Conservation (phyloP, 2,113 vertebrate species). For the Lepidothrix coronata region DNA sequence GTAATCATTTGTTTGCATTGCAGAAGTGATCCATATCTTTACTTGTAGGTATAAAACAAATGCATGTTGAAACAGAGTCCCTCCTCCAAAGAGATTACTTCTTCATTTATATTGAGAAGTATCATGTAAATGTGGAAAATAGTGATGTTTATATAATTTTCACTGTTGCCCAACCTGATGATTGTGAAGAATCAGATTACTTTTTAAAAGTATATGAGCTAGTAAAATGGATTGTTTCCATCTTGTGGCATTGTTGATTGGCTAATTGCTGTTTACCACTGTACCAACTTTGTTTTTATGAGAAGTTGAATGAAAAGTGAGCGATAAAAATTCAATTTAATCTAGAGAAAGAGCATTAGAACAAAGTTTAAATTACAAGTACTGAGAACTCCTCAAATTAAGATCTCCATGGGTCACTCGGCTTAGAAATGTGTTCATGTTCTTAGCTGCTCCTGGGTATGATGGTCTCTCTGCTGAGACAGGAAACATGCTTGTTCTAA, state of each 20-base stretch:
- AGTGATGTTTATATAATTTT: background rate
- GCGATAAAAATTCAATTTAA: background rate
- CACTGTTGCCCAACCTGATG: background rate
- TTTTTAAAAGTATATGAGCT: background rate
- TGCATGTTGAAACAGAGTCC: background rate
- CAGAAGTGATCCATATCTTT: background rate
- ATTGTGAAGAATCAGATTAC: background rate
- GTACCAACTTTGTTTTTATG: background rate
- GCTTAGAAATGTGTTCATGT: background rate
- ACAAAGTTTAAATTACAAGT: background rate
- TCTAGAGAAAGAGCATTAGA: background rate
- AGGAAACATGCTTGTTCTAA: background rate
- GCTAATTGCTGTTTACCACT: constrained; percentile 3
- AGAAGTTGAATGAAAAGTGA: background rate
- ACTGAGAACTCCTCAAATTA: background rate
- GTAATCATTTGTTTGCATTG: background rate
- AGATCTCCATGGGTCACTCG: background rate
- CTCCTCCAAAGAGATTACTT: background rate
- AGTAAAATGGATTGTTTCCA: constrained; percentile 3
- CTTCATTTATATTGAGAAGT: background rate
- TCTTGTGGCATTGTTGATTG: background rate
- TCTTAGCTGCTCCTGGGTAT: background rate
- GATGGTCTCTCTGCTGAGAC: background rate
- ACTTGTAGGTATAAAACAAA: background rate
- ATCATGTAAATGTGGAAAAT: background rate